These are phyloP conservation scores for Ceratosolen solmsi DNA, from an alignment of 1,140 invertebrate genomes.

Conservation along the genomic window DNA sequence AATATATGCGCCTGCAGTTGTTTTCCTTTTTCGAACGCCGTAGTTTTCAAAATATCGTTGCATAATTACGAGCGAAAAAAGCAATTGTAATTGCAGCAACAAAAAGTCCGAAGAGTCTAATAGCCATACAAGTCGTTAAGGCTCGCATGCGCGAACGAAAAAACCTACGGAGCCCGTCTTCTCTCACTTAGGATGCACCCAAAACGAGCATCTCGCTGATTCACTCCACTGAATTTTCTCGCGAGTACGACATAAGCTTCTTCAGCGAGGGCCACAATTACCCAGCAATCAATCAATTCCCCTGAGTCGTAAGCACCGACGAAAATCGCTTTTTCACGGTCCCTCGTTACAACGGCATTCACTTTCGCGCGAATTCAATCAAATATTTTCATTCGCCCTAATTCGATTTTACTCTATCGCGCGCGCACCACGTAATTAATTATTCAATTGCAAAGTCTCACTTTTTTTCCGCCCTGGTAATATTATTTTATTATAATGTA, in stretches of 20 bases:
- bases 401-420: constrained; percentile 24
- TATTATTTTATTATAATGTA: not conserved
- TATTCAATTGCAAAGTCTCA: not conserved
- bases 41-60: not conserved
- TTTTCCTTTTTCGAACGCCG: not conserved
- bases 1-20: not conserved
- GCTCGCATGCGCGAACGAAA: not conserved
- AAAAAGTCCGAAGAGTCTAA: not conserved
- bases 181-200: too few relatives aligned
- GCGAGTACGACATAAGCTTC: not conserved
- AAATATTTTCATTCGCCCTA: not conserved
- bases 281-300: constrained; percentile 53
- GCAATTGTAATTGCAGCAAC: not conserved
- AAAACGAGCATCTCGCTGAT: too few relatives aligned
- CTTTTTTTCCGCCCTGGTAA: not conserved
- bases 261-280: constrained; percentile 51
- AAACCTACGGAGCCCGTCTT: too few relatives aligned
- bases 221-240: constrained; percentile 29
- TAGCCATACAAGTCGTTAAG: not conserved
- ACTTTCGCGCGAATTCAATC: not conserved
- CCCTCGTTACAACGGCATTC: not conserved
- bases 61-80: not conserved
- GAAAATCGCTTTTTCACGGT: constrained; percentile 36
- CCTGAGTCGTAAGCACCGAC: constrained; percentile 19
- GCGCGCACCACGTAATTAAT: not conserved